These are phyloP conservation scores for Pyrgus malvae DNA, from an alignment of 2,888 invertebrate genomes.

Conservation along the genomic window DNA sequence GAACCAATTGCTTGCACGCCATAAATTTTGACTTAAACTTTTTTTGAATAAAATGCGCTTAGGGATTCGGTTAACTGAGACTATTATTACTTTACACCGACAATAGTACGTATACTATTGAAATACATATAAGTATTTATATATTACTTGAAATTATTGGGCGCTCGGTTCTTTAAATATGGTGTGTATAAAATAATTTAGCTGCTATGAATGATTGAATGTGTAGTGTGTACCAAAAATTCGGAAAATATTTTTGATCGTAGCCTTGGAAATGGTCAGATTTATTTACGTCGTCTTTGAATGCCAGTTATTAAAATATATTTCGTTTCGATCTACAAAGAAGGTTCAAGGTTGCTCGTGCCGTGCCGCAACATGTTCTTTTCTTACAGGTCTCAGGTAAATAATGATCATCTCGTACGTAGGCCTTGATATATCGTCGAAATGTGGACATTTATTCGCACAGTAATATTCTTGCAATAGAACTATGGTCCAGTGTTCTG, in stretches of 20 bases:
- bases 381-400: constrained; percentile 3
- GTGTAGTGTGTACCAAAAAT: background rate
- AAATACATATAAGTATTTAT: no score
- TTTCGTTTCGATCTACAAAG: constrained; percentile 43
- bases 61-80: no score
- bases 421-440: constrained; percentile 4
- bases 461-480: constrained; percentile 4
- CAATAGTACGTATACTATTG: no score
- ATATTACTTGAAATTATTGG: no score
- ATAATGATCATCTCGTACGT: constrained; percentile 13
- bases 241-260: constrained; percentile 45
- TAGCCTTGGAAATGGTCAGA: constrained; percentile 59
- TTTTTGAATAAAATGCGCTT: no score
- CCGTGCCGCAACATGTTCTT: background rate
- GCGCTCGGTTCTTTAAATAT: no score
- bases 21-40: no score
- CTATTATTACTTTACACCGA: no score
- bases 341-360: constrained; percentile 56
- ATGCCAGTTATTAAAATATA: constrained; percentile 40
- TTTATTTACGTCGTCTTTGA: constrained; percentile 38
- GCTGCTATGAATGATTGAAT: no score
- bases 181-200: no score
- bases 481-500: background rate
- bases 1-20: no score
- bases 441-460: constrained; percentile 6